A percentile compares a stretch with the other conserved stretches of the same genome.
phyloP scores from a whole-genome alignment of 2,113 vertebrate species.

The Boleophthalmus pectinirostris region DNA sequence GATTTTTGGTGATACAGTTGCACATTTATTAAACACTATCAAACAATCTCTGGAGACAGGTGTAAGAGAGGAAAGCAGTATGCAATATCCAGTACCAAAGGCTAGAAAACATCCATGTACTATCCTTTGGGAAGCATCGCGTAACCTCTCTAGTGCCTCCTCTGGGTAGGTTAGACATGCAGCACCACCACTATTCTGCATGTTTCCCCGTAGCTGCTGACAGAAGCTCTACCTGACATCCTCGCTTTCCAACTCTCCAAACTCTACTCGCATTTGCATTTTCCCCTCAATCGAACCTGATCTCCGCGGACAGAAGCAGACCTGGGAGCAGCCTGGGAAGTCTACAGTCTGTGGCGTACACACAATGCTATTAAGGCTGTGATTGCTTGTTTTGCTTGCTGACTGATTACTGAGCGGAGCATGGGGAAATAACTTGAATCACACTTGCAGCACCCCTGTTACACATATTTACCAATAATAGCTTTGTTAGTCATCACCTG shows the following conservation, averaged over 20 bases:
- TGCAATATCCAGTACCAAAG: not conserved
- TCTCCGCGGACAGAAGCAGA: conserved; percentile 47
- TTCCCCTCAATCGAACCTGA: conserved; percentile 8
- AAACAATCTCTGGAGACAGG: too few species aligned
- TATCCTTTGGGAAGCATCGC: too few species aligned
- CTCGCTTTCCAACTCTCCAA: conserved; percentile 24
- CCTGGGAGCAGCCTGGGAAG: conserved; percentile 39
- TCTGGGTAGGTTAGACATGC: conserved; percentile 20
- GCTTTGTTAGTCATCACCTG: conserved; percentile 17
- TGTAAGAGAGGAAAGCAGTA: not conserved
- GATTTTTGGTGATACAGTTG: too few species aligned
- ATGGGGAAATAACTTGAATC: conserved; percentile 41
- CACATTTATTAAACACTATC: too few species aligned
- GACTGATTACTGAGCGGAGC: conserved; percentile 53
- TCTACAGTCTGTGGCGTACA: conserved; percentile 43
- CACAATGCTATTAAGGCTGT: conserved; percentile 48
- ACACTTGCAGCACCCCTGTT: conserved; percentile 33
- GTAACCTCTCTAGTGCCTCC: conserved; percentile 39
- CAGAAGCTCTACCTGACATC: conserved; percentile 37
- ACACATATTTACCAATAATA: conserved; percentile 53
- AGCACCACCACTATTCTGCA: conserved; percentile 17
- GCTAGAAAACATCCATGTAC: too few species aligned
- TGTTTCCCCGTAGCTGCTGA: conserved; percentile 49
- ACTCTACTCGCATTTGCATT: conserved; percentile 35
- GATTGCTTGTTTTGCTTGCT: conserved; percentile 54